Percentiles rank a stretch among this genome's conserved stretches.
Conservation (phyloP, 2,888 invertebrate species). For the Ischnus inquisitorius region DNA sequence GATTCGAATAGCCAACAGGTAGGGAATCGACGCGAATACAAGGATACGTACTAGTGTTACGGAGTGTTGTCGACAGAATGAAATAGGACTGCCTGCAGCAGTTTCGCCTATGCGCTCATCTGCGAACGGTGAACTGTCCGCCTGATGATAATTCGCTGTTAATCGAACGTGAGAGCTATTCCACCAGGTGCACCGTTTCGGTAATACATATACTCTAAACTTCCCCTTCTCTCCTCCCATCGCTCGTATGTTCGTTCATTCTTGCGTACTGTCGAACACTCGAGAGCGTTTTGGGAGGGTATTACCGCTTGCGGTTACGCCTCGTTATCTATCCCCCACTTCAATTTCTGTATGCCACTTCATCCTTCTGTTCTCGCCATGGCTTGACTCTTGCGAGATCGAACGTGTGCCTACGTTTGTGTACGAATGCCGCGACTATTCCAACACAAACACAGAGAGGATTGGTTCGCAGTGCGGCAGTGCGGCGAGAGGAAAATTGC, state of each 20-base stretch:
- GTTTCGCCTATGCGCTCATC: slow-evolving; percentile 27
- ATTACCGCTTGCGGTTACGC: slow-evolving; percentile 37
- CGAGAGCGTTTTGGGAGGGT: slow-evolving; percentile 19
- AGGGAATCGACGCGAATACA: slow-evolving; percentile 10
- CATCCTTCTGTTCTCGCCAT: slow-evolving; percentile 12
- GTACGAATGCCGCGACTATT: neutral
- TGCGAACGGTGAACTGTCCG: slow-evolving; percentile 20
- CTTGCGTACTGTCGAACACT: slow-evolving; percentile 18
- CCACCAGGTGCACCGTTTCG: slow-evolving; percentile 64
- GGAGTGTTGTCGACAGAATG: neutral
- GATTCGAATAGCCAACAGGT: slow-evolving; percentile 7
- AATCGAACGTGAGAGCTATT: slow-evolving; percentile 78
- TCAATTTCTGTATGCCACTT: slow-evolving; percentile 16
- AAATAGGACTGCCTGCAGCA: slow-evolving; percentile 6
- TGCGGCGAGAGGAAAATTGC: slow-evolving; percentile 27
- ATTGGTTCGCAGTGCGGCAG: neutral
- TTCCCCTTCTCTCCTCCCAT: slow-evolving; percentile 10
- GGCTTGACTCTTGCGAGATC: slow-evolving; percentile 39
- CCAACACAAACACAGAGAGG: slow-evolving; percentile 14
- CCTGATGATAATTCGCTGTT: slow-evolving; percentile 76
- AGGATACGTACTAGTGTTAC: neutral
- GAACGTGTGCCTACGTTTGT: neutral
- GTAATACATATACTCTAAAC: slow-evolving; percentile 30
- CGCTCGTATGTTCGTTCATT: slow-evolving; percentile 25
- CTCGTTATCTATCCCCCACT: slow-evolving; percentile 39